Percentiles rank a stretch among this genome's conserved stretches.
Evolutionary conservation across 1,140 invertebrate species (phyloP).

Genomic region (Monochamus saltuarius): DNA sequence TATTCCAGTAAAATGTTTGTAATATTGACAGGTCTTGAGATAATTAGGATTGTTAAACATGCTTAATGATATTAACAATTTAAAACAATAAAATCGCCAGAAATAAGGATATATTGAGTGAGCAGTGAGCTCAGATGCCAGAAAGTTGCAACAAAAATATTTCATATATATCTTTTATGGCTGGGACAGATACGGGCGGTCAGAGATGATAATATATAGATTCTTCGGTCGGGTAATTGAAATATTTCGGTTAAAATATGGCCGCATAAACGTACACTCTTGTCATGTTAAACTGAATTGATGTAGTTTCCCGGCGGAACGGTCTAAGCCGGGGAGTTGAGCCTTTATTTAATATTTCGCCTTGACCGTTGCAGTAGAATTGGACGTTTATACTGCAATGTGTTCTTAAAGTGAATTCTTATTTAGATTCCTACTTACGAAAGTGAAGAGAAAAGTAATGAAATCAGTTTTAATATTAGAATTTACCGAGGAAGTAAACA

Average conservation of each 20-base stretch:
- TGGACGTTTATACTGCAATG: too few species aligned
- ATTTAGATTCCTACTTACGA: too few species aligned
- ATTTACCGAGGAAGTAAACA: too few species aligned
- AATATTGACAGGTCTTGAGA: too few species aligned
- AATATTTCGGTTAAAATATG: conserved; percentile 45
- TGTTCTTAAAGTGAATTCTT: too few species aligned
- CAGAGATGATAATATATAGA: conserved; percentile 47
- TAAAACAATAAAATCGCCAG: conserved; percentile 51
- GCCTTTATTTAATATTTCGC: conserved; percentile 14
- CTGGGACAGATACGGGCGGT: conserved; percentile 42
- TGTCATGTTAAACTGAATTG: conserved; percentile 50
- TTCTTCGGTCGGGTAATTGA: conserved; percentile 46
- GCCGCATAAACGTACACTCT: conserved; percentile 37
- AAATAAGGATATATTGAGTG: conserved; percentile 52
- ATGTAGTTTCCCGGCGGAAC: conserved; percentile 32
- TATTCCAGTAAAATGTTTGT: too few species aligned
- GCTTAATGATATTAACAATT: too few species aligned
- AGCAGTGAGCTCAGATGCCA: conserved; percentile 39
- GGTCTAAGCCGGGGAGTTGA: background rate
- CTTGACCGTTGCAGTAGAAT: background rate
- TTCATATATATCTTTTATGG: conserved; percentile 48
- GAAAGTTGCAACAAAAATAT: conserved; percentile 48
- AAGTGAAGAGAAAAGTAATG: too few species aligned
- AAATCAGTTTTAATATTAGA: too few species aligned
- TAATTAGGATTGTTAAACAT: too few species aligned